Base-by-base conservation (phyloP, 37 sponge, comb jelly and placozoan species). In the Spongilla lacustris region DNA sequence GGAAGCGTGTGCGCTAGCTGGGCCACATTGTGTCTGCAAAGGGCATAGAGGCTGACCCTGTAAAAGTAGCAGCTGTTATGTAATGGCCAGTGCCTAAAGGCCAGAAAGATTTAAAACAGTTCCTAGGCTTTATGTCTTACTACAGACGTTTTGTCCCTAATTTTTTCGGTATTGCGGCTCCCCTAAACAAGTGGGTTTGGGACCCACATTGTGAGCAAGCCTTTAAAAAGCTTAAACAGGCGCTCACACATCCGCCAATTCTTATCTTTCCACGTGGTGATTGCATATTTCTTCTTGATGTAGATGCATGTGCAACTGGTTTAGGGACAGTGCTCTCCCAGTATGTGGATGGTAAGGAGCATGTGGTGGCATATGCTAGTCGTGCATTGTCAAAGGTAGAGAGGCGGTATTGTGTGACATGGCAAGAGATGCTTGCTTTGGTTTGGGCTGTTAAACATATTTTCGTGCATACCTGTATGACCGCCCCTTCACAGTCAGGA, bases 171-270 rank as follows among this genome's bases (percentile, higher is more conserved):
- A 73, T 82, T 69, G 89, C 89, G 32, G 34, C 28, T 31, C 89
- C 89, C 11, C 78, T 88, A n/a, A 6, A 88, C 36, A 36, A 38
- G 2, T 87, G 71, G 36, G n/a, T 23, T n/a, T 87, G 82, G 81
- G 50, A 75, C 10, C 38, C 4, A 41, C 29, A 46, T 1, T 81
- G 76, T 27, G 49, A 73, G 21, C 37, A 48, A 31, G 80, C 88
- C 11, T 87, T 87, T 38, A 3, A 46, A 28, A 27, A 25, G 2
- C 76, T 87, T 2, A 71, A 50, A 46, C 24, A 49, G 24, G 12
- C 22, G 23, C 74, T 87, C 23, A 49, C 68, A n/a, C 30, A 74
- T 22, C 23, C 81, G 2, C 88, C 88, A n/a, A 50, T 87, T 24
- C 76, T 80, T 11, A 73, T 81, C 8, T 80, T 71, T 28, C 87